Conservation (phyloP, 2,797 vertebrate genomes). For the Dipus sagitta region DNA sequence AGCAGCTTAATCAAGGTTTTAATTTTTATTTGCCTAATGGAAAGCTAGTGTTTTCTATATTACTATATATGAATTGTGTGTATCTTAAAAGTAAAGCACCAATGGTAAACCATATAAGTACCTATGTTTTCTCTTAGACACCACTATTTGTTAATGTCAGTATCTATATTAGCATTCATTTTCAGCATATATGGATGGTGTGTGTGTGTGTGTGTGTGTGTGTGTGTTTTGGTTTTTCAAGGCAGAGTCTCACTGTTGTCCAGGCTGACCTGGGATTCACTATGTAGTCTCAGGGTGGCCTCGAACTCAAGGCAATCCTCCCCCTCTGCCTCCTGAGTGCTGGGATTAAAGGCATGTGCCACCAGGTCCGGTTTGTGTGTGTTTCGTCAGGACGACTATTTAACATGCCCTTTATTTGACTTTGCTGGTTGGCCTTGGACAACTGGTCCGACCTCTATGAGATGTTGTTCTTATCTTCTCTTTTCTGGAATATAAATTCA, state of each 20-base stretch:
- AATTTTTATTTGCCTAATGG: not conserved
- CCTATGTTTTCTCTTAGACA: not conserved
- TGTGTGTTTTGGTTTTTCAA: too few relatives aligned
- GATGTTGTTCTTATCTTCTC: not conserved
- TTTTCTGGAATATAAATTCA: not conserved
- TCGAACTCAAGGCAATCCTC: too few relatives aligned
- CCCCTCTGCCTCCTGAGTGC: too few relatives aligned
- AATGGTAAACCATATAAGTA: not conserved
- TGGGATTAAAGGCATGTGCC: too few relatives aligned
- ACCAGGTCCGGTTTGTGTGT: too few relatives aligned
- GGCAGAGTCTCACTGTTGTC: too few relatives aligned
- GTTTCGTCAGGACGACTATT: not conserved
- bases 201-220: too few relatives aligned
- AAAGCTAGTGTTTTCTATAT: not conserved
- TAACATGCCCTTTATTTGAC: fast-evolving
- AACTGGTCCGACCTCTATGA: not conserved
- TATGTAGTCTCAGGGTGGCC: too few relatives aligned
- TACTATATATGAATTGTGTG: not conserved
- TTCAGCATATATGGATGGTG: not conserved
- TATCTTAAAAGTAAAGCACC: not conserved
- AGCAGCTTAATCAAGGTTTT: not conserved
- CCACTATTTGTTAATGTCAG: not conserved
- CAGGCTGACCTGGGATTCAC: too few relatives aligned
- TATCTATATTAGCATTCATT: not conserved
- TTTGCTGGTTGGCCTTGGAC: not conserved